Conservation (phyloP, 2,888 invertebrate species). For the Eudemis profundana region DNA sequence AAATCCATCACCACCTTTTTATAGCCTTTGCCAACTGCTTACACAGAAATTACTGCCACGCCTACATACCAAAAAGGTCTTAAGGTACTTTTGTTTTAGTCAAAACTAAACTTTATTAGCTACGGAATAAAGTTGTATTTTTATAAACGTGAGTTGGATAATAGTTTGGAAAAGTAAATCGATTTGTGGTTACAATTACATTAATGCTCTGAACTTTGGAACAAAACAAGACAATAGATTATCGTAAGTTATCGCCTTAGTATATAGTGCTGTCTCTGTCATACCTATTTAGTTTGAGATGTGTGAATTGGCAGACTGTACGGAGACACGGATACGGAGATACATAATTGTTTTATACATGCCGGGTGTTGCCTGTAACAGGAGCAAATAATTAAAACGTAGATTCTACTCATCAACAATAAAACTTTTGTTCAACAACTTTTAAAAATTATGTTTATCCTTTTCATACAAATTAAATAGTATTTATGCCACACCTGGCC, state of each 20-base stretch:
- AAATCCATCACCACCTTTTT: constrained; percentile 20
- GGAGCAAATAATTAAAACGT: no score
- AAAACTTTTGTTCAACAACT: no score
- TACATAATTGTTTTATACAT: no score
- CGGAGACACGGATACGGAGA: neutral
- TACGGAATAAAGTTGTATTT: neutral
- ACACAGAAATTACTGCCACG: neutral
- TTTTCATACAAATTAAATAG: no score
- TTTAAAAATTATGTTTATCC: no score
- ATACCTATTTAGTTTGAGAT: neutral
- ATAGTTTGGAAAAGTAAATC: constrained; percentile 10
- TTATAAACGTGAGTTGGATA: neutral
- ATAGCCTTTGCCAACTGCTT: constrained; percentile 4
- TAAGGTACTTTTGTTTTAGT: neutral
- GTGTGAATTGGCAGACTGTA: neutral
- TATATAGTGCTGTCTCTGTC: constrained; percentile 3
- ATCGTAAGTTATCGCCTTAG: constrained; percentile 6
- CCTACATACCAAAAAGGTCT: neutral
- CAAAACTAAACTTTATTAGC: neutral
- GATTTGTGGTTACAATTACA: constrained; percentile 35
- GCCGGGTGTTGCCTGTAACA: no score
- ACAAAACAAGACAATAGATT: constrained; percentile 39
- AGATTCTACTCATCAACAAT: no score
- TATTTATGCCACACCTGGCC: no score
- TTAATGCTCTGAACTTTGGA: constrained; percentile 35